phyloP scores from a whole-genome alignment of 2,113 vertebrate species.

The Zosterops pallidus region DNA sequence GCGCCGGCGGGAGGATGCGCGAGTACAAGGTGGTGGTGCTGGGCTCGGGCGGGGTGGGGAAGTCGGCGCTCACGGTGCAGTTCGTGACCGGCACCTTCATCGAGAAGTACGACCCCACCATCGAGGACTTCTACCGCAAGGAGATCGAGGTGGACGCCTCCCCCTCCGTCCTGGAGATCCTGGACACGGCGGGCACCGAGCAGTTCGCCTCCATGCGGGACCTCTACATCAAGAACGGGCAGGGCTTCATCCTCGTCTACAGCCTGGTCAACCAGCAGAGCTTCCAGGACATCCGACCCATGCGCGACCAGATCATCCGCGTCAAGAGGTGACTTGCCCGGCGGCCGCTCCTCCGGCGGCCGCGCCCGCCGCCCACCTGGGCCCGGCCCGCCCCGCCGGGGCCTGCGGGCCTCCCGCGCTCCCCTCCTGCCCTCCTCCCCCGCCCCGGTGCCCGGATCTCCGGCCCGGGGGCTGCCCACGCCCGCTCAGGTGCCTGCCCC shows the following conservation, averaged over 20 bases:
- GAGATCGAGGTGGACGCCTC: conserved; percentile 99
- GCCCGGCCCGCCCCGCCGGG: no score
- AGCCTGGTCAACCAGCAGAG: conserved; percentile 96
- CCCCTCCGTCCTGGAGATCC: conserved; percentile 94
- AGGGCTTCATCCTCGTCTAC: conserved; percentile 97
- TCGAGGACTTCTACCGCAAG: conserved; percentile 98
- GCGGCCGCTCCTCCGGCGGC: no score
- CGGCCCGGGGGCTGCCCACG: no score
- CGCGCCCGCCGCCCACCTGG: no score
- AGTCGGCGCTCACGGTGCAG: conserved; percentile 96
- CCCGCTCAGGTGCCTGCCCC: no score
- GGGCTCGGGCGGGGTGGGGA: conserved; percentile 94
- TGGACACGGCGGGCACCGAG: conserved; percentile 97
- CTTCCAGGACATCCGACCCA: conserved; percentile 98
- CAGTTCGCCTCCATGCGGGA: conserved; percentile 99
- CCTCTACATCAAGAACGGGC: conserved; percentile 97
- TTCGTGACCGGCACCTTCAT: conserved; percentile 97
- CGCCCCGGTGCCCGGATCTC: no score
- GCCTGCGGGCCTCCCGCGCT: no score
- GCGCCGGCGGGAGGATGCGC: conserved; percentile 76
- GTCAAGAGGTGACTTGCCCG: conserved; percentile 82
- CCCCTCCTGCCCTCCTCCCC: no score
- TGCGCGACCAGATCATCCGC: conserved; percentile 97
- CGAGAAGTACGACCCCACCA: conserved; percentile 98
- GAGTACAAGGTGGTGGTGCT: conserved; percentile 97